Conservation (phyloP, 2,113 vertebrate genomes). For the Lonchura striata region DNA sequence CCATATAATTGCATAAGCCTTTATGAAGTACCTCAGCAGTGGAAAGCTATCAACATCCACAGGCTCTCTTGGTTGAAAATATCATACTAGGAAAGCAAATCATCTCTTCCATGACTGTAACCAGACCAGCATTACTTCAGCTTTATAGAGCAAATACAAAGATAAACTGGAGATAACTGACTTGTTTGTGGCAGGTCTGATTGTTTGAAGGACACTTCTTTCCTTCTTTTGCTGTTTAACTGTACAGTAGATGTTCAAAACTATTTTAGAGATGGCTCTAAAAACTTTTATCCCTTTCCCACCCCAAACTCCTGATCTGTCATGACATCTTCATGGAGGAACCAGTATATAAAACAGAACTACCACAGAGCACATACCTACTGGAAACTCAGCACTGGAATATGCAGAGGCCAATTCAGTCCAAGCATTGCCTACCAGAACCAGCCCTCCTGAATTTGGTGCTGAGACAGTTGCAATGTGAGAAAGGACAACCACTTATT, state of each 20-base stretch:
- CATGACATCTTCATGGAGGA: not conserved
- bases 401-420: not conserved
- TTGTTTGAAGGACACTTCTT: not conserved
- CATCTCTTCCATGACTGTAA: not conserved
- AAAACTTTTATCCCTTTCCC: not conserved
- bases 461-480: not conserved
- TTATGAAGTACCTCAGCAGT: not conserved
- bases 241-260: not conserved
- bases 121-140: not conserved
- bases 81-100: not conserved
- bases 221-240: not conserved
- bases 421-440: not conserved
- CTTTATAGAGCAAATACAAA: not conserved
- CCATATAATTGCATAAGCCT: rapidly evolving
- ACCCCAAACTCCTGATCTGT: not conserved
- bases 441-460: not conserved
- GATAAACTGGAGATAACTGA: not conserved
- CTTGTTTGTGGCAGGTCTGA: not conserved
- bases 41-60: not conserved
- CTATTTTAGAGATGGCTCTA: not conserved
- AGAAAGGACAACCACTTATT: not conserved
- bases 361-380: not conserved
- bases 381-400: not conserved
- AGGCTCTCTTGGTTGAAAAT: not conserved
- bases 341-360: not conserved